phyloP scores from a whole-genome alignment of 2,113 vertebrate genomes.

The Bambusicola thoracicus region DNA sequence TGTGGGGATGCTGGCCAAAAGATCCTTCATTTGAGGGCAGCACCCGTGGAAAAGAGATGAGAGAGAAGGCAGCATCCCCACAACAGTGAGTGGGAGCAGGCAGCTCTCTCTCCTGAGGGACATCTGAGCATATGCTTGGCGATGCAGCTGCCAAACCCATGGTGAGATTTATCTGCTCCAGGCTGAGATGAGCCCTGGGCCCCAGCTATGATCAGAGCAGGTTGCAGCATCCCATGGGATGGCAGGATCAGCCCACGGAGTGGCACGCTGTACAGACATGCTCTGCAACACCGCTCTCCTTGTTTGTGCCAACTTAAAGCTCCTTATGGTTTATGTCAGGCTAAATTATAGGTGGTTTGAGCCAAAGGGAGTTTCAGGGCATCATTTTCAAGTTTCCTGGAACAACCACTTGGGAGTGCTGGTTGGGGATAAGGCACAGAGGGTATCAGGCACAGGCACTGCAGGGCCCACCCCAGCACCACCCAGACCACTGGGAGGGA shows the following conservation, averaged over 20 bases:
- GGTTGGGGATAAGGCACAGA: not conserved
- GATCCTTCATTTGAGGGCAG: not conserved
- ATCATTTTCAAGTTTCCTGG: not conserved
- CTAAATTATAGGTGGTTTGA: not conserved
- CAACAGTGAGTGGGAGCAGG: not conserved
- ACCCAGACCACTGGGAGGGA: accelerated
- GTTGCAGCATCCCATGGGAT: not conserved
- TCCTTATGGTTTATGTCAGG: not conserved
- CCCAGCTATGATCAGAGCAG: accelerated
- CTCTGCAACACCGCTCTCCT: accelerated
- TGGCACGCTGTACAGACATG: not conserved
- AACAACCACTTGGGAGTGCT: not conserved
- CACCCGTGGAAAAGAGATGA: accelerated
- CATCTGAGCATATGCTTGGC: accelerated
- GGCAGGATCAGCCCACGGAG: not conserved
- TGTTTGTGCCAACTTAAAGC: not conserved
- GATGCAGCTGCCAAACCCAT: not conserved
- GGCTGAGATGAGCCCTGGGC: not conserved
- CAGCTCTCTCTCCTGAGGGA: not conserved
- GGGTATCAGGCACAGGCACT: not conserved
- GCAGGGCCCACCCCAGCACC: not conserved
- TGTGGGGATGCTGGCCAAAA: accelerated
- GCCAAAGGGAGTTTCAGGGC: not conserved
- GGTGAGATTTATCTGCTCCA: not conserved
- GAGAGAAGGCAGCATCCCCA: not conserved